Conservation (phyloP, 1,140 invertebrate species). For the Trichonephila clavipes region DNA sequence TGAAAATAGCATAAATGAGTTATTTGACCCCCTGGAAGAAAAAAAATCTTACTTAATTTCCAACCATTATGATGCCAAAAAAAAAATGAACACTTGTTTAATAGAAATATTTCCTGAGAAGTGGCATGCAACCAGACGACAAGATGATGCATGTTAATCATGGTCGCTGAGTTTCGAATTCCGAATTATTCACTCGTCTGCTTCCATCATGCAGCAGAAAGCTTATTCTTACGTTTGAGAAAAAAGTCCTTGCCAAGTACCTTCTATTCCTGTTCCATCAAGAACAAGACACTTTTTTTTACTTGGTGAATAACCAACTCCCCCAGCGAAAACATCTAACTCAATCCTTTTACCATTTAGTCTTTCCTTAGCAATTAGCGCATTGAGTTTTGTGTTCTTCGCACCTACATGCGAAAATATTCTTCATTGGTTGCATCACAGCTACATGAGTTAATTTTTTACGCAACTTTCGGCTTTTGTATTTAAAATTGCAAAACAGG, state of each 20-base stretch:
- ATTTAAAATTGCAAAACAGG: too few relatives aligned
- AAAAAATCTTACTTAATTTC: background rate
- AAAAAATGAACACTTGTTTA: background rate
- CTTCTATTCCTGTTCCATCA: constrained; percentile 45
- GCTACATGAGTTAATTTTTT: too few relatives aligned
- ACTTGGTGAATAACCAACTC: background rate
- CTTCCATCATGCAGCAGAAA: background rate
- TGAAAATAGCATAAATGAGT: background rate
- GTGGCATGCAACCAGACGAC: background rate
- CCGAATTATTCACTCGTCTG: background rate
- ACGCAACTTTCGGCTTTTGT: too few relatives aligned
- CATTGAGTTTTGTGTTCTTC: constrained; percentile 22
- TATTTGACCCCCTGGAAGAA: background rate
- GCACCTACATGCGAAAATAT: background rate
- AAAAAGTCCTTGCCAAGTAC: constrained; percentile 10
- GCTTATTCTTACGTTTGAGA: constrained; percentile 36
- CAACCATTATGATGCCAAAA: background rate
- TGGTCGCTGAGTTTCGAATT: constrained; percentile 41
- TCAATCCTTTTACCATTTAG: constrained; percentile 4
- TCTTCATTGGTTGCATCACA: background rate
- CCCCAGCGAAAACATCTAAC: background rate
- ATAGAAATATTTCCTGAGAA: background rate
- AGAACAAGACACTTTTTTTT: constrained; percentile 2
- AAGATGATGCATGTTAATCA: constrained; percentile 8
- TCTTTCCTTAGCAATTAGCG: constrained; percentile 22